Evolutionary conservation across 2,888 invertebrate species (phyloP), one percentile per base, ranked within the genome.

Genomic region (Trissolcus japonicus): DNA sequence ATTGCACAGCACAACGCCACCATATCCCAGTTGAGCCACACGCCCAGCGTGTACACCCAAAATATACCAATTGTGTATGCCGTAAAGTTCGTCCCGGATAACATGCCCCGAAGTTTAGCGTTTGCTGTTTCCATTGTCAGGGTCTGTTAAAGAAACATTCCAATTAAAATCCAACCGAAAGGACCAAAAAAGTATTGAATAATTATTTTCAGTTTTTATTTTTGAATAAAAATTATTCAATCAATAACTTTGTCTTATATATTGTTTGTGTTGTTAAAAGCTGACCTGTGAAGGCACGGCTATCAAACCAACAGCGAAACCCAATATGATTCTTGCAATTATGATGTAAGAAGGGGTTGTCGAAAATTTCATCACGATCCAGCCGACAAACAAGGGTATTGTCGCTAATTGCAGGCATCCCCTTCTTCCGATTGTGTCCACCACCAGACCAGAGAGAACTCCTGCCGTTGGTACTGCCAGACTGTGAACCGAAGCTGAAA

Each of bases 381-480:
- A 95, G 46, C 95, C 95, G 0, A 92, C 56, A 25, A 93, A 90
- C 6, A 95, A 89, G 0, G 94, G 94, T 54, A 94, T 82, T 0
- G 93, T 91, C 46, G 93, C 91, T 1, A 92, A 87, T 83, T 94
- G 92, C 62, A 95, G 88, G 6, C 94, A 92, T 29, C 92, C 90
- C 76, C 92, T 92, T 67, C 95, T 90, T 0, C 95, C 95, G 81
- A 93, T 91, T 46, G 90, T 90, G 82, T 95, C 95, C 90, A 94
- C 93, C 59, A 94, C 87, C 0, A 94, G 91, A 0, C 94, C 95
- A 0, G 94, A 94, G 41, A 94, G 81, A 82, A 95, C 89, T 0
- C 94, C 93, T 0, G 95, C 95, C 0, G 94, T 84, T 0, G 95
- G 95, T 0, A 95, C 94, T 0, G 95, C 94, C 66, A 94, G 92